A percentile compares a stretch with the other conserved stretches of the same genome.
These are phyloP conservation scores for Tridacna crocea DNA, from an alignment of 2,888 invertebrate genomes.

Conservation along the genomic window DNA sequence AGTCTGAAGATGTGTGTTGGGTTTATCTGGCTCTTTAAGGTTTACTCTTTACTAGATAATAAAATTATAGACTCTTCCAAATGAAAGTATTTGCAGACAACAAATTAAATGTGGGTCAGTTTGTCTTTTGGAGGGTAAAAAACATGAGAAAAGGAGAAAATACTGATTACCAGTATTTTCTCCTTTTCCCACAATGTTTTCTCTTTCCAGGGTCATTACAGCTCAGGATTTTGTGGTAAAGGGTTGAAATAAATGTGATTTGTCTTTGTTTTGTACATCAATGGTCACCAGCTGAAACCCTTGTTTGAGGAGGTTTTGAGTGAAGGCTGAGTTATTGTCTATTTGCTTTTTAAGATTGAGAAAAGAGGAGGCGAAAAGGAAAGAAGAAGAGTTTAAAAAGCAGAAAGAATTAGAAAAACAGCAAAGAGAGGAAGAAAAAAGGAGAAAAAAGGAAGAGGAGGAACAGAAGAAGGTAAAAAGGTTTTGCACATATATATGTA, in stretches of 20 bases:
- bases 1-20: too few species aligned
- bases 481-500: constrained; percentile 3
- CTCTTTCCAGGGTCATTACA: too few species aligned
- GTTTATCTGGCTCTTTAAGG: too few species aligned
- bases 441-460: constrained; percentile 51
- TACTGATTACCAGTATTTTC: neutral
- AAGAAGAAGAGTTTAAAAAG: constrained; percentile 5
- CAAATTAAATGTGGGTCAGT: neutral
- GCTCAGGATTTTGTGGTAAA: neutral
- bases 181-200: neutral
- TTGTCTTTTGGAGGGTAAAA: neutral
- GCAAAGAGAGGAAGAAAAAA: constrained; percentile 51
- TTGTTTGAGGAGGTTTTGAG: too few species aligned
- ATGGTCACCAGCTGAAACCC: too few species aligned
- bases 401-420: constrained; percentile 55
- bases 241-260: too few species aligned
- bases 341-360: constrained; percentile 21
- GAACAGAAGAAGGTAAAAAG: constrained; percentile 42
- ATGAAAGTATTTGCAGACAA: neutral
- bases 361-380: constrained; percentile 56
- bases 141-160: constrained; percentile 13
- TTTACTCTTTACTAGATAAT: too few species aligned
- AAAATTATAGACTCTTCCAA: too few species aligned
- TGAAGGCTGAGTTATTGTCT: too few species aligned
- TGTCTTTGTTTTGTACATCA: too few species aligned